These are phyloP conservation scores for Scyliorhinus canicula DNA, from an alignment of 2,797 vertebrate species.

Conservation along the genomic window DNA sequence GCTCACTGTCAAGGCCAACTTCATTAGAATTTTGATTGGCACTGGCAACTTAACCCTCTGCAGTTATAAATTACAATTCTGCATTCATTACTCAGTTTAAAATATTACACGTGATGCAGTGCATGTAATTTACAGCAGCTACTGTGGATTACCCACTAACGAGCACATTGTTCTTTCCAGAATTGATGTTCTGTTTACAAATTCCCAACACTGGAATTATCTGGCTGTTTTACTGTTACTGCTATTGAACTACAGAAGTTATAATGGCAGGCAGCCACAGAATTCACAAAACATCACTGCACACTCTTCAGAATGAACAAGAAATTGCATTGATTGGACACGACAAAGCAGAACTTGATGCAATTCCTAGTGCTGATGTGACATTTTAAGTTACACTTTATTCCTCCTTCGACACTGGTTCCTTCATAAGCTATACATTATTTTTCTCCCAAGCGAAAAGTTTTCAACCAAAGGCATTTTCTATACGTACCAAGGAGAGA, in stretches of 20 bases:
- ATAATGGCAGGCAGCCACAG: slow-evolving; percentile 36
- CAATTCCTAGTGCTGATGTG: slow-evolving; percentile 21
- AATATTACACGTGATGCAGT: slow-evolving; percentile 17
- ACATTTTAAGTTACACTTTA: slow-evolving; percentile 30
- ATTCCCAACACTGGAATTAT: slow-evolving; percentile 9
- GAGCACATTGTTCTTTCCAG: slow-evolving; percentile 22
- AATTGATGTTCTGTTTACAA: slow-evolving; percentile 26
- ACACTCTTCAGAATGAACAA: slow-evolving; percentile 37
- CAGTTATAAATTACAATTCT: slow-evolving; percentile 27
- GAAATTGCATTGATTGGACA: slow-evolving; percentile 38
- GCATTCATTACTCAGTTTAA: slow-evolving; percentile 32
- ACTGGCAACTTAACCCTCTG: slow-evolving; percentile 24
- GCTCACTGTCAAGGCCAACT: slow-evolving; percentile 22
- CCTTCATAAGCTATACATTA: slow-evolving; percentile 30
- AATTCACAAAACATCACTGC: slow-evolving; percentile 37
- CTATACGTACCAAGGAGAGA: background rate
- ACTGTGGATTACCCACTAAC: slow-evolving; percentile 26
- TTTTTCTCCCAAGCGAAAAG: background rate
- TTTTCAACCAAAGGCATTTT: slow-evolving; percentile 18
- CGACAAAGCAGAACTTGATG: slow-evolving; percentile 38
- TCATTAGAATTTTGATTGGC: slow-evolving; percentile 32
- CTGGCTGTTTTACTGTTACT: slow-evolving; percentile 33
- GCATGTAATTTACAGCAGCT: slow-evolving; percentile 27
- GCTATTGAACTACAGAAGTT: slow-evolving; percentile 35
- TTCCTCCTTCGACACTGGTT: slow-evolving; percentile 25